Evolutionary conservation across 2,797 vertebrate species (phyloP), one percentile per base, ranked within the genome.

Genomic region (Nothura maculosa): DNA sequence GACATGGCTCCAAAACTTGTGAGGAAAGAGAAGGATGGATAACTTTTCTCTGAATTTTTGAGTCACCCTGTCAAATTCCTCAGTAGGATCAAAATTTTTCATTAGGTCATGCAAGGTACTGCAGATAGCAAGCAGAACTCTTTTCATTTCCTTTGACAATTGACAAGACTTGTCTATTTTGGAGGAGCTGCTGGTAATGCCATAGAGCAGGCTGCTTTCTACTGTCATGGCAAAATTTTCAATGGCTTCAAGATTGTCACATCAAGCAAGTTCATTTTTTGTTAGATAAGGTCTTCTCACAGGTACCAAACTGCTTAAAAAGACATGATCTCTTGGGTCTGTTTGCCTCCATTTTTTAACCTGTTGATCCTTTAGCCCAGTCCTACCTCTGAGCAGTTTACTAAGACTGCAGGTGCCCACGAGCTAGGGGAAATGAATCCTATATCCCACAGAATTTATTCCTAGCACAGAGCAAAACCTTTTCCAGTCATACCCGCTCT

Each of bases 1-100:
- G 52, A 3, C 3, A 10, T 25, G 28, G 6, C 2, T 70, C 12
- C 19, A 63, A 57, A 90, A 62, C 5, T 10, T 6, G 18, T 50
- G 15, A 52, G 27, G 50, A 52, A 6, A 7, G 18, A 12, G 1
- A 3, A 22, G 1, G 5, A 28, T 5, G 24, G 13, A 9, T 20
- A 34, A 6, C 5, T 5, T 77, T 67, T 38, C 68, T 21, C 11
- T 32, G 14, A 54, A 18, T 67, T 70, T 81, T 80, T 54, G 0
- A 57, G 28, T 74, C 20, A 48, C 6, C 3, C 8, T 4, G 3
- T 28, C 27, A 52, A 84, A 70, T 64, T 22, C 5, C 3, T 40
- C 32, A 48, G 5, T 2, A 43, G 10, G 9, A 6, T n/a, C 86
- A 67, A 60, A 74, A 57, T 82, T 81, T 30, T 74, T 24, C 55